A percentile compares a stretch with the other conserved stretches of the same genome.
These are phyloP conservation scores for Aproaerema taeniolella DNA, from an alignment of 2,888 invertebrate species.

Conservation along the genomic window DNA sequence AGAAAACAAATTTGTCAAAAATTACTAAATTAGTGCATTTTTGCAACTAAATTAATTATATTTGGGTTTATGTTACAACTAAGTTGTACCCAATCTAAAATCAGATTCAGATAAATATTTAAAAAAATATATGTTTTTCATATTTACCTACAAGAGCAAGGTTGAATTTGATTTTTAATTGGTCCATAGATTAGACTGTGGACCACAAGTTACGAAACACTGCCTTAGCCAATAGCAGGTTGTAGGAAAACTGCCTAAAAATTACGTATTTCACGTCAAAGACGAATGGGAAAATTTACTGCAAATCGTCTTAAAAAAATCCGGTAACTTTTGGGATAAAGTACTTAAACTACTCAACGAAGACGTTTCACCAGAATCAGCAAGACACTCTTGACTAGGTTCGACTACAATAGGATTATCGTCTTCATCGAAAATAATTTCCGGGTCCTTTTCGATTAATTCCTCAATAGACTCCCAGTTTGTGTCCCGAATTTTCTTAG, in stretches of 20 bases:
- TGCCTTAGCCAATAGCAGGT: background rate
- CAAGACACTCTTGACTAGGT: constrained; percentile 23
- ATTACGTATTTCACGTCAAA: constrained; percentile 24
- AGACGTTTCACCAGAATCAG: no score
- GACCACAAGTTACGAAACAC: no score
- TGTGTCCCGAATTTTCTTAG: constrained; percentile 41
- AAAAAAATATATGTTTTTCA: background rate
- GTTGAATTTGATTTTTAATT: background rate
- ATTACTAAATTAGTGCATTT: no score
- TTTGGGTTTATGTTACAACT: no score
- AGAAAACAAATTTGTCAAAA: no score
- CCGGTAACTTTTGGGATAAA: constrained; percentile 47
- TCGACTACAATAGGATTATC: constrained; percentile 60
- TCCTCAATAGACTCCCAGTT: constrained; percentile 65
- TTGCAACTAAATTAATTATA: no score
- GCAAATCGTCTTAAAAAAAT: constrained; percentile 43
- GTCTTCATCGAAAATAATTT: constrained; percentile 65
- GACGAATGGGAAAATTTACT: constrained; percentile 41
- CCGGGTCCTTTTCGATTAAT: constrained; percentile 68
- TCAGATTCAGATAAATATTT: background rate
- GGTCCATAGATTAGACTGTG: no score
- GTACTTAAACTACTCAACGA: no score
- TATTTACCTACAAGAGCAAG: background rate
- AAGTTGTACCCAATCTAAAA: background rate
- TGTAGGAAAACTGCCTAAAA: background rate